Evolutionary conservation across 2,113 vertebrate species (phyloP).

Genomic region (Siphamia tubifer): DNA sequence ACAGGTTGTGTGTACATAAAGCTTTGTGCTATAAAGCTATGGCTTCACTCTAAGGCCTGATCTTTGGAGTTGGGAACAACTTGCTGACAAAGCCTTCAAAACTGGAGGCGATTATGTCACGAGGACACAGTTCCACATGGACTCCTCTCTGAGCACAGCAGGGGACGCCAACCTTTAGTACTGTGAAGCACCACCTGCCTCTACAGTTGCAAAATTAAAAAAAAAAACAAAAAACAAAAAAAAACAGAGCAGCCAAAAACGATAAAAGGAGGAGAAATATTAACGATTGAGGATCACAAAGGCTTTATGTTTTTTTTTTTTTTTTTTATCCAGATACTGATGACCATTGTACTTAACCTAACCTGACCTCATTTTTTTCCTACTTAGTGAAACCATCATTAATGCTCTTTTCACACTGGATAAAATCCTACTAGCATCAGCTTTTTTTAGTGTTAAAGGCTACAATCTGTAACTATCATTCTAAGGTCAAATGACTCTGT

Average conservation of each 20-base stretch:
- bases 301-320: slow-evolving; percentile 28
- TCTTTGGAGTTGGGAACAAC: slow-evolving; percentile 26
- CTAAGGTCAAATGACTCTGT: too few species aligned
- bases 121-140: background rate
- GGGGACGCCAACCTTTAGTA: slow-evolving; percentile 30
- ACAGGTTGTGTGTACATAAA: background rate
- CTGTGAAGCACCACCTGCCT: slow-evolving; percentile 10
- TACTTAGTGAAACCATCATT: slow-evolving; percentile 25
- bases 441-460: too few species aligned
- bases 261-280: slow-evolving; percentile 22
- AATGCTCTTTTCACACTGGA: too few species aligned
- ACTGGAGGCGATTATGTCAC: slow-evolving; percentile 16
- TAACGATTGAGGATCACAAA: slow-evolving; percentile 48
- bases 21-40: slow-evolving; percentile 3
- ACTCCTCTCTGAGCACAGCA: slow-evolving; percentile 1
- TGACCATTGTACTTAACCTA: slow-evolving; percentile 20
- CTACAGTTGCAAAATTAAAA: slow-evolving; percentile 1
- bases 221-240: background rate
- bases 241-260: background rate
- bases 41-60: slow-evolving; percentile 1
- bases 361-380: slow-evolving; percentile 17
- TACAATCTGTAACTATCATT: too few species aligned
- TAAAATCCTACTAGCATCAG: too few species aligned
- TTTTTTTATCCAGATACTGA: slow-evolving; percentile 22
- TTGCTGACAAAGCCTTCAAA: slow-evolving; percentile 24